phyloP scores from a whole-genome alignment of 2,888 invertebrate genomes.

The Venustoraphidia nigricollis region DNA sequence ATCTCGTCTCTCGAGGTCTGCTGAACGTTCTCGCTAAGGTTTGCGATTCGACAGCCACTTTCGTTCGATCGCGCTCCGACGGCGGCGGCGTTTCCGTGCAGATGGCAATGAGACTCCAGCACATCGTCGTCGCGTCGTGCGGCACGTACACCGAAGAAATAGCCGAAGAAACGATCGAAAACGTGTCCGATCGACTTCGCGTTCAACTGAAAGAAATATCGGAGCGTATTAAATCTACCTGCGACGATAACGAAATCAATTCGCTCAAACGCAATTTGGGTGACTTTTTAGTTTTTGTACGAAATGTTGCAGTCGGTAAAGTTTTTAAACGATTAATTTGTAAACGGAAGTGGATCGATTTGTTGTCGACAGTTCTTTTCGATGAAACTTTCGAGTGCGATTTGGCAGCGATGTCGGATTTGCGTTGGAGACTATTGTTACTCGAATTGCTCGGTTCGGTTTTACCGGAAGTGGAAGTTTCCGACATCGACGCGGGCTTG shows the following conservation, averaged over 20 bases:
- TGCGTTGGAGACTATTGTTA: slow-evolving; percentile 35
- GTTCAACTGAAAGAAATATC: slow-evolving; percentile 27
- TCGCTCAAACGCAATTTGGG: slow-evolving; percentile 30
- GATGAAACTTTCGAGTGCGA: slow-evolving; percentile 16
- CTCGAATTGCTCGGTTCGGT: slow-evolving; percentile 35
- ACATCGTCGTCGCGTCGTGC: slow-evolving; percentile 37
- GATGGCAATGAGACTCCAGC: slow-evolving; percentile 35
- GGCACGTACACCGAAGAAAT: slow-evolving; percentile 34
- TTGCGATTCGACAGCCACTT: slow-evolving; percentile 14
- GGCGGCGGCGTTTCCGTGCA: slow-evolving; percentile 7
- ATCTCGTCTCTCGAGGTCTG: slow-evolving; percentile 37
- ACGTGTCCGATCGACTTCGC: slow-evolving; percentile 34
- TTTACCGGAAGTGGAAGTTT: slow-evolving; percentile 25
- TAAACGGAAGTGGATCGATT: slow-evolving; percentile 33
- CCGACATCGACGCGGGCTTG: slow-evolving; percentile 24
- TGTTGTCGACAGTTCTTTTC: slow-evolving; percentile 28
- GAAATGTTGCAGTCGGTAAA: slow-evolving; percentile 31
- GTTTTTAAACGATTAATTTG: slow-evolving; percentile 30
- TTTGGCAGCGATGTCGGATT: slow-evolving; percentile 25
- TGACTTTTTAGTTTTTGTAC: slow-evolving; percentile 37
- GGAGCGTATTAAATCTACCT: slow-evolving; percentile 5
- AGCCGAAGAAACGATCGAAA: slow-evolving; percentile 29
- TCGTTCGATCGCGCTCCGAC: slow-evolving; percentile 7
- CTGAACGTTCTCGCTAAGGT: slow-evolving; percentile 27
- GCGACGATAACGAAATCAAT: slow-evolving; percentile 2